A percentile compares a stretch with the other conserved stretches of the same genome.
Evolutionary conservation across 2,888 invertebrate species (phyloP).

Genomic region (Fragum whitleyi): DNA sequence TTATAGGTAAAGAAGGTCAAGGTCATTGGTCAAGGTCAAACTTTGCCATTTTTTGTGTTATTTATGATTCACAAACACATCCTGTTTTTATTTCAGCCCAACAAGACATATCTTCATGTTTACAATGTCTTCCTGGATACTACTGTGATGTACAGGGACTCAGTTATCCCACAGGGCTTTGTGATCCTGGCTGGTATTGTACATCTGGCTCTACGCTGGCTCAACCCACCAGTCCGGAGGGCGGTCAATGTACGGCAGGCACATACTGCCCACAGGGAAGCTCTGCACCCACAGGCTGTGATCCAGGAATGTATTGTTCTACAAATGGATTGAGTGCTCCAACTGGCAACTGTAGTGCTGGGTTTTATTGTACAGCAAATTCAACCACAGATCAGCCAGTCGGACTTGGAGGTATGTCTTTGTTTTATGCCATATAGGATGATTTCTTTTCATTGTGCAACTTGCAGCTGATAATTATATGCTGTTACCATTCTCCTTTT

Average conservation of each 20-base stretch:
- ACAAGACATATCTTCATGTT: slow-evolving; percentile 72
- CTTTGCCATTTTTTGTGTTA: too few relatives aligned
- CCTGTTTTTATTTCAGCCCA: slow-evolving; percentile 75
- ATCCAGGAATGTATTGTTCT: slow-evolving; percentile 78
- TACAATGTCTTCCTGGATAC: slow-evolving; percentile 75
- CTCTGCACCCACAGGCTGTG: slow-evolving; percentile 76
- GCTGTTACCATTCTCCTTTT: too few relatives aligned
- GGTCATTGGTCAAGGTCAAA: too few relatives aligned
- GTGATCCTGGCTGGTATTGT: slow-evolving; percentile 81
- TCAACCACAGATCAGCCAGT: slow-evolving; percentile 53
- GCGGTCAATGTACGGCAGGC: slow-evolving; percentile 81
- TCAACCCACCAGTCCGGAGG: slow-evolving; percentile 79
- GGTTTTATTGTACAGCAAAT: slow-evolving; percentile 82
- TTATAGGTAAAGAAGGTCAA: too few relatives aligned
- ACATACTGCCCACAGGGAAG: slow-evolving; percentile 82
- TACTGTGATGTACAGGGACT: slow-evolving; percentile 79
- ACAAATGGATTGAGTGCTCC: slow-evolving; percentile 72
- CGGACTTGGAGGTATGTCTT: slow-evolving; percentile 55
- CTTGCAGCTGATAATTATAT: background rate
- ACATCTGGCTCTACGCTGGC: slow-evolving; percentile 74
- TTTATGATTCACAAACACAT: too few relatives aligned
- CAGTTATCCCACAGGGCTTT: slow-evolving; percentile 71
- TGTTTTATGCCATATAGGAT: background rate
- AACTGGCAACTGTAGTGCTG: slow-evolving; percentile 77
- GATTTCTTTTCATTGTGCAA: background rate